A percentile compares a stretch with the other conserved stretches of the same genome.
Conservation (phyloP, 2,797 vertebrate genomes). For the Morus bassanus region DNA sequence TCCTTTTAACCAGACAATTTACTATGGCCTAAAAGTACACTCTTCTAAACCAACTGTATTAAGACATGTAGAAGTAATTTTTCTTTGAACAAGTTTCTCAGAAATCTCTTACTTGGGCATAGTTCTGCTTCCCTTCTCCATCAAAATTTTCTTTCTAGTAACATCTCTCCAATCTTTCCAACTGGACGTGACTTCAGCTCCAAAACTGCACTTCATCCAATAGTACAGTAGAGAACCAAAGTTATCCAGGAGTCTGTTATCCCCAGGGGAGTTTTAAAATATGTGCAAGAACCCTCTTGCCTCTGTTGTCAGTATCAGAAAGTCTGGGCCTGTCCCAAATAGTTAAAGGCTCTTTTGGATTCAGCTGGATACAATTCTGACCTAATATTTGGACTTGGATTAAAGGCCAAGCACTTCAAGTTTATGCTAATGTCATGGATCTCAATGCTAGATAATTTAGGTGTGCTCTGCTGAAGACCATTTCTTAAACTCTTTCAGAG, state of each 20-base stretch:
- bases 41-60: neutral
- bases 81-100: neutral
- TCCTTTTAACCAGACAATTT: neutral
- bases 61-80: neutral
- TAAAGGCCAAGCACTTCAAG: neutral
- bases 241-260: neutral
- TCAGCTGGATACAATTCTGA: neutral
- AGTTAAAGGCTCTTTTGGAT: neutral
- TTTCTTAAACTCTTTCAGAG: neutral
- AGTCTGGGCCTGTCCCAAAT: neutral
- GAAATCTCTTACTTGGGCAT: neutral
- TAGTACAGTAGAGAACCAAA: neutral
- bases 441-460: neutral
- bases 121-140: neutral
- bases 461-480: neutral
- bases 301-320: neutral
- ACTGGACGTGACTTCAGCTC: neutral
- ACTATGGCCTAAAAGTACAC: neutral
- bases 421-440: neutral
- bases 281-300: neutral
- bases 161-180: neutral
- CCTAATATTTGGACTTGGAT: neutral
- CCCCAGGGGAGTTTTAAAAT: neutral
- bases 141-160: neutral
- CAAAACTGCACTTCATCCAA: neutral